Evolutionary conservation across 2,888 invertebrate species (phyloP), one percentile per base, ranked within the genome.

Genomic region (Pyrrhia umbra): DNA sequence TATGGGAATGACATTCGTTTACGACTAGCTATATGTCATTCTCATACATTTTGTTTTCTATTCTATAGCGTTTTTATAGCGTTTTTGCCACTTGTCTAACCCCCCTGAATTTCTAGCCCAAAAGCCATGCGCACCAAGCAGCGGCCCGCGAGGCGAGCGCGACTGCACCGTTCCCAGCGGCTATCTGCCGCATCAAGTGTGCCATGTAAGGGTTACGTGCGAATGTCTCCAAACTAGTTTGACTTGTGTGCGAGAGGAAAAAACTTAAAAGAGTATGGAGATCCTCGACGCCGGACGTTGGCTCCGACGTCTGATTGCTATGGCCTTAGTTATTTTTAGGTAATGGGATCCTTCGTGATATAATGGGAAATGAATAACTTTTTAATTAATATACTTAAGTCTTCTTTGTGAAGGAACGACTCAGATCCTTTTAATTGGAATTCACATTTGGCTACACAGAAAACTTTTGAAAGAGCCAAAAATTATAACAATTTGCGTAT

Each of bases 161-260:
- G 45, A 58, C 64, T 60, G 74, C 77, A 71, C 64, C 10, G 68
- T 61, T 57, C 75, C 60, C 46, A n/a, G 54, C 61, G 65, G 68
- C 70, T 61, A 68, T 68, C 78, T 67, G 57, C 67, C 72, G 55
- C 65, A 75, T 73, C 64, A 75, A 71, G 56, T 49, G 51, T 55
- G 49, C 75, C 81, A 74, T 79, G 74, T 81, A 73, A 73, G 81
- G 79, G 61, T 76, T 75, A 75, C 65, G 63, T 46, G 65, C 52
- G 54, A 69, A 69, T 69, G 58, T 64, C 64, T 58, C 42, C 27
- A 27, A 77, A 82, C 81, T 82, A 82, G 81, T 82, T 81, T 79
- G 74, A 77, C 81, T 77, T 66, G 81, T 75, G 60, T 57, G 62
- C 58, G 50, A 50, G 40, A 59, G 21, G 68, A 81, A 74, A 79